Conservation (phyloP, 2,888 invertebrate genomes). For the Conistra vaccinii region DNA sequence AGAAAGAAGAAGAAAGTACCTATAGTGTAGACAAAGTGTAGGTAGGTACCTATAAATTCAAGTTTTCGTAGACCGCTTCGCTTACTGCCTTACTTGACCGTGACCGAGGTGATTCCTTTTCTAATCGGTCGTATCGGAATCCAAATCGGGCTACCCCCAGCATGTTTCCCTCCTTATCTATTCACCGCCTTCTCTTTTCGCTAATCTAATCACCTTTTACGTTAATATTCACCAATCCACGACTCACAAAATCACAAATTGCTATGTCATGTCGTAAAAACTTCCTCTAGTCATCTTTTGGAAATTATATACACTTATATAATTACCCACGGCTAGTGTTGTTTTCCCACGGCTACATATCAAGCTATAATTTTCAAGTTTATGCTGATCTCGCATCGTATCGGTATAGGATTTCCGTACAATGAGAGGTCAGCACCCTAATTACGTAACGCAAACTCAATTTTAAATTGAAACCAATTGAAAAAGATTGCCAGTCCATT, state of each 20-base stretch:
- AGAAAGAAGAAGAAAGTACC: no score
- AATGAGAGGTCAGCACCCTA: no score
- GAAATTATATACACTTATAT: background rate
- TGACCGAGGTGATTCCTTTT: conserved; percentile 5
- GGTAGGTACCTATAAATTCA: background rate
- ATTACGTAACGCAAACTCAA: no score
- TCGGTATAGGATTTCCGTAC: no score
- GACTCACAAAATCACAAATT: background rate
- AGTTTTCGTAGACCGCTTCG: background rate
- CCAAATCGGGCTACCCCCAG: background rate
- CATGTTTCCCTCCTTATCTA: background rate
- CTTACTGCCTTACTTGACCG: background rate
- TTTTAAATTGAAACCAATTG: no score
- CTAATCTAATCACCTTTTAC: conserved; percentile 12
- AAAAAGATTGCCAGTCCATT: no score
- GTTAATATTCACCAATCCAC: background rate
- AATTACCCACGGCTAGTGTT: background rate
- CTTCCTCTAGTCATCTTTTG: conserved; percentile 4
- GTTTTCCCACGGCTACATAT: no score
- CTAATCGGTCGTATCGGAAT: conserved; percentile 8
- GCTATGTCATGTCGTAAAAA: background rate
- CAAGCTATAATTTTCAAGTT: no score
- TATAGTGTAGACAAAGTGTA: no score
- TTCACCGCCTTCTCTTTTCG: background rate
- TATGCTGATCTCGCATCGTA: no score